Evolutionary conservation across 1,140 invertebrate species (phyloP), one percentile per base, ranked within the genome.

Genomic region (Eumeta japonica): DNA sequence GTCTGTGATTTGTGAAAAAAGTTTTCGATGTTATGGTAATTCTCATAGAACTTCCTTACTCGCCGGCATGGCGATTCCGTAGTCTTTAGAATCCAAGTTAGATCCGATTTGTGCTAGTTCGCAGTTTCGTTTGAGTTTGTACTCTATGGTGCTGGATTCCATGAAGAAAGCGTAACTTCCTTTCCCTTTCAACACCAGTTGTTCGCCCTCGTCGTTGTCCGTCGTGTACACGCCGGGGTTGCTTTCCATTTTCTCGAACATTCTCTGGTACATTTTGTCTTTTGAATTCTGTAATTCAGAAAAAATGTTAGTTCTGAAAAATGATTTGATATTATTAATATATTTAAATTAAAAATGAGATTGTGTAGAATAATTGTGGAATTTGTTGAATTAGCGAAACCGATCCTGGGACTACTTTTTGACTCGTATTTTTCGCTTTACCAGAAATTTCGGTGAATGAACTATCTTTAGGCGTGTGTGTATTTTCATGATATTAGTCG

Each of bases 61-160:
- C 43, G 85, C 81, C 14, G 77, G 83, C 79, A 84, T 86, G 14
- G 83, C 88, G 45, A 88, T 86, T 1, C 88, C 88, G 46, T 92
- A 92, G 48, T 88, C 87, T 63, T 93, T 93, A 31, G 80, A 84
- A 71, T 93, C 86, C 38, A 92, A 59, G 58, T 84, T 76, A 34
- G 82, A 77, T 35, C 90, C 84, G 45, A 93, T 82, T 73, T 89
- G 85, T n/a, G 81, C 83, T 1, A 93, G 68, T 31, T 87, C 77
- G 53, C 90, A 93, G 39, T 89, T 78, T 30, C 85, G 70, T 52
- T 88, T 86, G 28, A 83, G 78, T 48, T 86, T 83, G 58, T 89
- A 93, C 42, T 90, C 87, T 45, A 93, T 82, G 10, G 82, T 80
- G 1, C 83, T 81, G 2, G 88, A 90, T 65, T 93, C 90, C 90